phyloP scores from a whole-genome alignment of 2,888 invertebrate species.

The Nephrocerus scutellatus region DNA sequence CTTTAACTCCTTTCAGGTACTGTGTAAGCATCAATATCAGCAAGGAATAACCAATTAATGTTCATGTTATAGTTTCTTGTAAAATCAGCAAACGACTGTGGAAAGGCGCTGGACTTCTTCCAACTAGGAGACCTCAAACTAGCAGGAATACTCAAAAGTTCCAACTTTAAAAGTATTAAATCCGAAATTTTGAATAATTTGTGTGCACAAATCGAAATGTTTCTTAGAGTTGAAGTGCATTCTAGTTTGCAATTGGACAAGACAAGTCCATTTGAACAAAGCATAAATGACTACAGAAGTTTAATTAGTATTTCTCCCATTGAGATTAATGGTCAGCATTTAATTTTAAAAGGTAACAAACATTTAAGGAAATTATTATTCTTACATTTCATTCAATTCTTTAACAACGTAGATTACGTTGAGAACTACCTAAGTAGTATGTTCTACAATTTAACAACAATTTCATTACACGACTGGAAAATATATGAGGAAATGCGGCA shows the following conservation, averaged over 20 bases:
- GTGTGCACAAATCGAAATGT: slow-evolving; percentile 85
- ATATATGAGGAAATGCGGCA: slow-evolving; percentile 96
- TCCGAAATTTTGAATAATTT: slow-evolving; percentile 61
- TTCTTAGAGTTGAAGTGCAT: slow-evolving; percentile 86
- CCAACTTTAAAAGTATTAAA: slow-evolving; percentile 45
- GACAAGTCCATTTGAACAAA: slow-evolving; percentile 60
- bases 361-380: slow-evolving; percentile 1
- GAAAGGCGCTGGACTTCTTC: slow-evolving; percentile 21
- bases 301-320: slow-evolving; percentile 55
- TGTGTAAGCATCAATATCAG: no score
- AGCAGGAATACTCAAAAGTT: slow-evolving; percentile 30
- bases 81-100: slow-evolving; percentile 49
- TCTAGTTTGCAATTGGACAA: slow-evolving; percentile 75
- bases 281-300: slow-evolving; percentile 54
- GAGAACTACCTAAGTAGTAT: slow-evolving; percentile 90
- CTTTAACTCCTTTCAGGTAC: slow-evolving; percentile 46
- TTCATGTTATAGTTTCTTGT: slow-evolving; percentile 49
- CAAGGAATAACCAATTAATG: no score
- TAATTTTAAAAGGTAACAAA: slow-evolving; percentile 56
- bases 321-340: slow-evolving; percentile 52
- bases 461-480: slow-evolving; percentile 95
- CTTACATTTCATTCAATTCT: slow-evolving; percentile 19
- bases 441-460: slow-evolving; percentile 96
- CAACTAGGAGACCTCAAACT: slow-evolving; percentile 30
- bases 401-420: slow-evolving; percentile 48